Evolutionary conservation across 2,797 vertebrate genomes (phyloP).

Genomic region (Podargus strigoides): DNA sequence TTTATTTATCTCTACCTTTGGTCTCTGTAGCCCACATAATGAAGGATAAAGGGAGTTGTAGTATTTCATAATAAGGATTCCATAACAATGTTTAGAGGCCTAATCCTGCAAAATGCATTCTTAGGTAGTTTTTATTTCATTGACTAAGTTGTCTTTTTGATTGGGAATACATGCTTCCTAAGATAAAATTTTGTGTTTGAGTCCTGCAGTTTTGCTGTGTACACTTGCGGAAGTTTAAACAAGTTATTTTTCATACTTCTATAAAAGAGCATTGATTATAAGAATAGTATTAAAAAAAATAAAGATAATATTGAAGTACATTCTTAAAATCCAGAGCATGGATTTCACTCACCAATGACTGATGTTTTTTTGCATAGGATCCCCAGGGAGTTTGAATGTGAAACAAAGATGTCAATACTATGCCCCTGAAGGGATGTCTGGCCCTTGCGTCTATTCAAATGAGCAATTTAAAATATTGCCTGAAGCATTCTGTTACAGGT

Average conservation of each 20-base stretch:
- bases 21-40: background rate
- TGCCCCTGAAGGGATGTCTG: background rate
- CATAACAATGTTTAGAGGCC: background rate
- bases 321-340: background rate
- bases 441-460: constrained; percentile 38
- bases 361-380: background rate
- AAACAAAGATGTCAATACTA: constrained; percentile 42
- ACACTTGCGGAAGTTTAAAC: background rate
- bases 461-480: constrained; percentile 30
- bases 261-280: background rate
- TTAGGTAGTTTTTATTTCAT: background rate
- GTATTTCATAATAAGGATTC: too few species aligned
- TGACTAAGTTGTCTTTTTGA: background rate
- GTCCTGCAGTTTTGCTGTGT: background rate
- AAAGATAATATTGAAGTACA: background rate
- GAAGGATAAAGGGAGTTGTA: background rate
- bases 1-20: background rate
- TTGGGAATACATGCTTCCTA: background rate
- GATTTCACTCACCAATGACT: background rate
- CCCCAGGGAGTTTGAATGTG: background rate
- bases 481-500: constrained; percentile 18
- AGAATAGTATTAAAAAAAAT: background rate
- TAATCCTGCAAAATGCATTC: background rate
- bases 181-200: background rate
- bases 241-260: background rate